Evolutionary conservation across 2,888 invertebrate genomes (phyloP).

Genomic region (Mamestra brassicae): DNA sequence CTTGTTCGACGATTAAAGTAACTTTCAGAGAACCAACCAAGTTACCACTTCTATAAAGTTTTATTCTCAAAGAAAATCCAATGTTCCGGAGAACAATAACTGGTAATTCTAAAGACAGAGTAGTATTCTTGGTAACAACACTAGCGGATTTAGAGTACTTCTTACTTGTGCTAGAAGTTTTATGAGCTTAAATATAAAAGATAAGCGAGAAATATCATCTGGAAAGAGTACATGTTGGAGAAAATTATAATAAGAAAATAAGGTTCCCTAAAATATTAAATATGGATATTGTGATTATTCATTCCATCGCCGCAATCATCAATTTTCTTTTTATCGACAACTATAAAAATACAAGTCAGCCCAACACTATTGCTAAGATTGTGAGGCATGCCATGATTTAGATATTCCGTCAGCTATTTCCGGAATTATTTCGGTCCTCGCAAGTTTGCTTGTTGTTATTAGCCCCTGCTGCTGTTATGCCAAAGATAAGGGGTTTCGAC

Average conservation of each 20-base stretch:
- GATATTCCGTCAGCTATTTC: constrained; percentile 66
- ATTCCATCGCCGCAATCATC: neutral
- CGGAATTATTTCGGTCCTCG: constrained; percentile 62
- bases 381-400: constrained; percentile 64
- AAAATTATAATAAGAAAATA: neutral
- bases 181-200: neutral
- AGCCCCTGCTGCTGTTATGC: constrained; percentile 50
- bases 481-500: constrained; percentile 46
- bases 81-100: neutral
- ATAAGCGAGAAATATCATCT: neutral
- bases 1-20: neutral
- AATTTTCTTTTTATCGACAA: constrained; percentile 27
- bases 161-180: neutral
- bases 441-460: constrained; percentile 58
- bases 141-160: neutral
- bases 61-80: neutral
- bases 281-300: no score
- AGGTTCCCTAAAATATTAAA: no score
- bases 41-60: neutral
- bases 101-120: neutral
- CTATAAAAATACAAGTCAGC: neutral
- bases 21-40: neutral
- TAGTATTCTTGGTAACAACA: neutral
- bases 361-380: constrained; percentile 46
- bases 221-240: rapidly evolving